phyloP scores from a whole-genome alignment of 2,888 invertebrate genomes.

The Ormyrus thymus region DNA sequence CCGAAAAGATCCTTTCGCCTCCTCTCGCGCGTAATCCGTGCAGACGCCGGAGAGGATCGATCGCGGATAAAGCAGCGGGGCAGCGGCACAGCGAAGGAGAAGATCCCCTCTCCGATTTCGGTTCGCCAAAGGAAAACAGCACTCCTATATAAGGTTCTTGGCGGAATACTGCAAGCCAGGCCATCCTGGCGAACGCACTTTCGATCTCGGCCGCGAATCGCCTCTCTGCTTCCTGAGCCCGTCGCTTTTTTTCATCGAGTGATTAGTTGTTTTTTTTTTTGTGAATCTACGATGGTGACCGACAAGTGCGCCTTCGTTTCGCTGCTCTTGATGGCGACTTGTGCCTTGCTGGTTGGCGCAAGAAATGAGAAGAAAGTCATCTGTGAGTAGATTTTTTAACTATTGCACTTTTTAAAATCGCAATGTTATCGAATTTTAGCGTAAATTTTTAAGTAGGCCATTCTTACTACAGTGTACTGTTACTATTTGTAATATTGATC shows the following conservation, averaged over 20 bases:
- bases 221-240: no score
- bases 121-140: constrained; percentile 45
- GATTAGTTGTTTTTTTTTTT: no score
- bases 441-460: no score
- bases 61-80: constrained; percentile 16
- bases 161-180: constrained; percentile 32
- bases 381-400: constrained; percentile 41
- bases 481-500: no score
- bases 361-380: constrained; percentile 54
- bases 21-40: background rate
- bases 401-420: background rate
- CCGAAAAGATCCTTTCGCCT: constrained; percentile 43
- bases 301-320: constrained; percentile 26
- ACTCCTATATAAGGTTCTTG: constrained; percentile 52
- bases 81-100: constrained; percentile 34
- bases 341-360: constrained; percentile 13
- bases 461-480: no score
- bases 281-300: background rate
- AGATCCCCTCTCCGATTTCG: constrained; percentile 45
- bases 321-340: constrained; percentile 37
- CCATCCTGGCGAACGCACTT: constrained; percentile 34
- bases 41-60: constrained; percentile 22
- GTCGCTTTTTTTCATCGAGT: no score
- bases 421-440: background rate
- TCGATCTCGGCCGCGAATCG: background rate